A percentile compares a stretch with the other conserved stretches of the same genome.
phyloP scores from a whole-genome alignment of 2,113 vertebrate species.

The Rhinoderma darwinii region DNA sequence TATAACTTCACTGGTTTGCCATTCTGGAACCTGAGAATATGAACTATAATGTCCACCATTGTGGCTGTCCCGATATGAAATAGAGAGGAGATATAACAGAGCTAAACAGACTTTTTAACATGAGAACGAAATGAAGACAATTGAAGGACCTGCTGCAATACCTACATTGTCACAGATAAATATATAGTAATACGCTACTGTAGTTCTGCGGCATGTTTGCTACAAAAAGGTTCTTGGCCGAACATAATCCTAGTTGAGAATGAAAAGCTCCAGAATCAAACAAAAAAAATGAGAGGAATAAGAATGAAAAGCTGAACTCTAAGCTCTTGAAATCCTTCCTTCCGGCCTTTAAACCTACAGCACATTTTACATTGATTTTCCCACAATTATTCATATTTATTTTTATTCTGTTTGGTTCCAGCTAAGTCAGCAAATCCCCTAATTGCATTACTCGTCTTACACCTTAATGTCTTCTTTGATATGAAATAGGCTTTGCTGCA shows the following conservation, averaged over 20 bases:
- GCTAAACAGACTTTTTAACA: not conserved
- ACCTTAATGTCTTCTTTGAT: conserved; percentile 47
- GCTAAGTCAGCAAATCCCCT: conserved; percentile 64
- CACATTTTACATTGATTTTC: conserved; percentile 57
- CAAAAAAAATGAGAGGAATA: not conserved
- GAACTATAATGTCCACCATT: no score
- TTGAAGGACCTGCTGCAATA: not conserved
- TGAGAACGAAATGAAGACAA: no score
- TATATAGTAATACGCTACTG: not conserved
- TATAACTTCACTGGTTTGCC: no score
- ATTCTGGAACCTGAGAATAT: no score
- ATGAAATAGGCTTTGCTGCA: not conserved
- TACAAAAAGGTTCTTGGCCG: conserved; percentile 35
- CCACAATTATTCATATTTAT: conserved; percentile 53
- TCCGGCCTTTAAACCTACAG: conserved; percentile 62
- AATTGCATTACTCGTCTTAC: conserved; percentile 59
- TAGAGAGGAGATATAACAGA: no score
- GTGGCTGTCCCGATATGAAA: no score
- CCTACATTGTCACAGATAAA: not conserved
- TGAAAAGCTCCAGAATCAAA: conserved; percentile 21
- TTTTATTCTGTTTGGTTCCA: conserved; percentile 64
- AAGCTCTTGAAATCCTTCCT: conserved; percentile 59
- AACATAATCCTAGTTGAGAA: conserved; percentile 47
- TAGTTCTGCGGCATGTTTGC: not conserved
- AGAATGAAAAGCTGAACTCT: conserved; percentile 39